Evolutionary conservation across 1,140 invertebrate genomes (phyloP), one percentile per base, ranked within the genome.

Genomic region (Whitmania pigra): DNA sequence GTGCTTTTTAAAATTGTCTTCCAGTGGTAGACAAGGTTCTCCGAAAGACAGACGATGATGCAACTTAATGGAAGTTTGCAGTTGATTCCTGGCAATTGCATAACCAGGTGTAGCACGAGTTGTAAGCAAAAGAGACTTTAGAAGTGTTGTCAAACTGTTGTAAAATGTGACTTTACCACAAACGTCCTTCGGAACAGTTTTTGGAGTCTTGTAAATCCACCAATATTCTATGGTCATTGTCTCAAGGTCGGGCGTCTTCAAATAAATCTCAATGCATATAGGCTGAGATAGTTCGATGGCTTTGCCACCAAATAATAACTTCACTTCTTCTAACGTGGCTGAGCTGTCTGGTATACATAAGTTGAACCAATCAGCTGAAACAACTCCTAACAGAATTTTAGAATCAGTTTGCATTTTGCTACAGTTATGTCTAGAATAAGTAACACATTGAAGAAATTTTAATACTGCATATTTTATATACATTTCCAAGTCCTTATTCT

Each of bases 141-240:
- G 18, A 22, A 63, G 22, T 63, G 57, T 63, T 63, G 29, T 63
- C 22, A 63, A 31, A n/a, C 22, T 25, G 22, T 63, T 31, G 15
- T 63, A 63, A 31, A 63, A 63, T 31, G 29, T 63, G 29, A 63
- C 57, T 63, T 63, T 63, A 63, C 29, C 29, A 63, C 57, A 63
- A 63, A 31, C 11, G 22, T 63, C 57, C 11, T 63, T 63, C 9
- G 57, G 57, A 18, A 63, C 29, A 63, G 29, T 63, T 63, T 7
- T 63, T 3, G 13, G 11, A 31, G 22, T 63, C 29, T 63, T 63
- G 11, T 63, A 25, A 63, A 63, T 22, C 57, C 57, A 63, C 57
- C 57, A 63, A 63, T 63, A 31, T 31, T 63, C 57, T 22, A 63
- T 22, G 22, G 29, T 63, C 57, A 63, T 63, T 25, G 57, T 63